Conservation (phyloP, 2,113 vertebrate species). For the Catharus fuscescens region DNA sequence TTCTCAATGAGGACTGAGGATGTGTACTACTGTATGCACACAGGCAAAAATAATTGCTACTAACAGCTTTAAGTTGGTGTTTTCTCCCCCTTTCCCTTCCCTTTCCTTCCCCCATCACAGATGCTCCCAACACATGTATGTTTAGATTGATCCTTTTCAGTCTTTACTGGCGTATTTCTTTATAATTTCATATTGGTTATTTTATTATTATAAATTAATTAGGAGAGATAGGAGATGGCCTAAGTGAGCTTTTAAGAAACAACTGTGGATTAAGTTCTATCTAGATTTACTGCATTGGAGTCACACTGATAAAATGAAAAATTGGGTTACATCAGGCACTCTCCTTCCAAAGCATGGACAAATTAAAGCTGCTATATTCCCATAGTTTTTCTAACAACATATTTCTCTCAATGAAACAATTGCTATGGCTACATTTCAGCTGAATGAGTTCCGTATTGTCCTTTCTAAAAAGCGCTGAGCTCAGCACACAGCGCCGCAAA, state of each 20-base stretch:
- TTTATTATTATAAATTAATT: background rate
- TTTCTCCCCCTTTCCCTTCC: background rate
- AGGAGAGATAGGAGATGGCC: background rate
- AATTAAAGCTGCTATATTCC: background rate
- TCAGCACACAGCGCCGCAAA: background rate
- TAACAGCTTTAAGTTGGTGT: background rate
- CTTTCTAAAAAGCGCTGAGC: background rate
- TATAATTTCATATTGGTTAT: background rate
- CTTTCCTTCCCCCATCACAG: background rate
- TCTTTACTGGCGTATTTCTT: background rate
- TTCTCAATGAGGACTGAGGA: background rate
- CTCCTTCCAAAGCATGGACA: background rate
- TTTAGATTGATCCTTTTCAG: background rate
- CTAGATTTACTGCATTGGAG: background rate
- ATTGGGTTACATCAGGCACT: background rate
- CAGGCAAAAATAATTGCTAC: background rate
- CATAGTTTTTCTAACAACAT: background rate
- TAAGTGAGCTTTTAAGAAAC: background rate
- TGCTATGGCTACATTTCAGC: background rate
- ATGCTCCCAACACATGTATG: rapidly evolving
- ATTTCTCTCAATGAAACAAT: slow-evolving; percentile 37
- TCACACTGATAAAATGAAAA: background rate
- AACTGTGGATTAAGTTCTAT: background rate
- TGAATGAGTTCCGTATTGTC: background rate
- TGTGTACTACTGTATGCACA: background rate